Evolutionary conservation across 2,113 vertebrate genomes (phyloP).

Genomic region (Phasianus colchicus): DNA sequence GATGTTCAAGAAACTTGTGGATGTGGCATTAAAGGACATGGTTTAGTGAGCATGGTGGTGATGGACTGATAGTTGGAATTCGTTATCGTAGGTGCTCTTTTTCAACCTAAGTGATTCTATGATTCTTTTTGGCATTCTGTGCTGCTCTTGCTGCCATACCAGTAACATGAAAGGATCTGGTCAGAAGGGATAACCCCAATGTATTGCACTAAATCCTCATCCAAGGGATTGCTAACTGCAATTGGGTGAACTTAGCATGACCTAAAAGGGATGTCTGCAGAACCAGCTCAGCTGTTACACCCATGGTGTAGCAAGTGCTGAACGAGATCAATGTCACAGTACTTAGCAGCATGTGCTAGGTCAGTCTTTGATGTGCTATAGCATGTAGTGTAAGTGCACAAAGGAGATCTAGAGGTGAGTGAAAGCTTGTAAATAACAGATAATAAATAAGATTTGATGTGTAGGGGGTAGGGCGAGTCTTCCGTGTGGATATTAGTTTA

Average conservation of each 20-base stretch:
- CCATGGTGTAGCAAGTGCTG: constrained; percentile 6
- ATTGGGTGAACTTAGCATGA: constrained; percentile 1
- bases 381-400: background rate
- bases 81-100: no score
- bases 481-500: background rate
- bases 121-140: accelerated
- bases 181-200: background rate
- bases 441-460: background rate
- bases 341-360: background rate
- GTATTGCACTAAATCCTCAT: background rate
- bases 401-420: background rate
- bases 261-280: background rate
- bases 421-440: background rate
- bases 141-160: background rate
- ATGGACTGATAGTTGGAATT: no score
- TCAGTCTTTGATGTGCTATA: background rate
- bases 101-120: no score
- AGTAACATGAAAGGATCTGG: background rate
- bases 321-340: background rate
- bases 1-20: no score
- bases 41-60: no score
- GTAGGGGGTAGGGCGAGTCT: background rate
- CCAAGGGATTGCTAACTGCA: background rate
- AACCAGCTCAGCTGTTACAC: constrained; percentile 14
- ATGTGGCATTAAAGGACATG: no score